Percentiles rank a stretch among this genome's conserved stretches.
These are phyloP conservation scores for Sebastes reedi DNA, from an alignment of 2,797 vertebrate species.

Conservation along the genomic window DNA sequence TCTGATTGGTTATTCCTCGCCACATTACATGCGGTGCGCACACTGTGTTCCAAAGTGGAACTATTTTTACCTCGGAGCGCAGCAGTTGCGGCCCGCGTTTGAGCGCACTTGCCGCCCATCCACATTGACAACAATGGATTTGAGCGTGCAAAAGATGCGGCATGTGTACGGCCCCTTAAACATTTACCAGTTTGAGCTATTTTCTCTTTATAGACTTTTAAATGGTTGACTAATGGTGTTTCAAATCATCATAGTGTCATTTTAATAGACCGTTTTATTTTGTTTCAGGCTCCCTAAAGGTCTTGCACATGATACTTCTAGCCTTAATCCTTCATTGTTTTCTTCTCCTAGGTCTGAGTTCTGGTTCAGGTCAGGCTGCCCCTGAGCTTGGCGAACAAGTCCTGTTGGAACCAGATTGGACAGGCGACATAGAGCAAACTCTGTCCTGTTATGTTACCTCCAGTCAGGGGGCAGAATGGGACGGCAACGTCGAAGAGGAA, in stretches of 20 bases:
- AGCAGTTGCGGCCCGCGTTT: too few species aligned
- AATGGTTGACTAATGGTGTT: not conserved
- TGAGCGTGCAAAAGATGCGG: too few species aligned
- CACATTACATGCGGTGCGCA: too few species aligned
- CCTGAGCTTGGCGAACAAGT: not conserved
- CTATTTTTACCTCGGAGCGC: too few species aligned
- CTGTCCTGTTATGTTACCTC: not conserved
- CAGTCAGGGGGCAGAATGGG: constrained; percentile 2
- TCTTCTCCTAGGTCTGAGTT: constrained; percentile 36
- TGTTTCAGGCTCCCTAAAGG: not conserved
- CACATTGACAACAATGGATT: too few species aligned
- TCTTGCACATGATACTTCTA: not conserved
- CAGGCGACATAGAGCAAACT: not conserved
- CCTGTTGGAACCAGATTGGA: constrained; percentile 16
- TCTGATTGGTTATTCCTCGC: too few species aligned
- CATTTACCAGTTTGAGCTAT: not conserved
- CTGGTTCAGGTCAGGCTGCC: not conserved
- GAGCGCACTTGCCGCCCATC: too few species aligned
- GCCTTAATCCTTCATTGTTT: not conserved
- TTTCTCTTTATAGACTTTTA: not conserved
- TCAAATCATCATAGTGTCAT: not conserved
- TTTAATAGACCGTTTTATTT: not conserved
- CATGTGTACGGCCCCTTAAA: too few species aligned
- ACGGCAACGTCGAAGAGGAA: constrained; percentile 4
- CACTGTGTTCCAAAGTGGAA: too few species aligned